Conservation (phyloP, 2,113 vertebrate genomes). For the Macroglossus sobrinus region DNA sequence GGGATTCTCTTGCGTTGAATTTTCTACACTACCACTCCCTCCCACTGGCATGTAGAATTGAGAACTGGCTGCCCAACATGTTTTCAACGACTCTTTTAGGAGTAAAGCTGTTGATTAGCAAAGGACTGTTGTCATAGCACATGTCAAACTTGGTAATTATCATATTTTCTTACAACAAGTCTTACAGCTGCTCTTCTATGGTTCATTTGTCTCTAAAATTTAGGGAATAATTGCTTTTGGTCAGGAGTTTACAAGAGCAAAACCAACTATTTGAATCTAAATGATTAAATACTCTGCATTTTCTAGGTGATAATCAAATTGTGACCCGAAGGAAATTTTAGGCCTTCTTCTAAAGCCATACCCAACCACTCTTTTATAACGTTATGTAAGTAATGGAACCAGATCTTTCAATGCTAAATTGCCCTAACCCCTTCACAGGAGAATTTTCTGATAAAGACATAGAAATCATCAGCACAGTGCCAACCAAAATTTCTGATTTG, state of each 20-base stretch:
- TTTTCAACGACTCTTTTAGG: conserved; percentile 43
- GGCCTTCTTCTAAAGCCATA: background rate
- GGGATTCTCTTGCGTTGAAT: conserved; percentile 57
- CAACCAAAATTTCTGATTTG: background rate
- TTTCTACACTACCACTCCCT: conserved; percentile 35
- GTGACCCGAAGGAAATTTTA: conserved; percentile 17
- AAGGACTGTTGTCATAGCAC: conserved; percentile 50
- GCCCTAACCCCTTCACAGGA: background rate
- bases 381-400: background rate
- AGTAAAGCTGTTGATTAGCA: conserved; percentile 63
- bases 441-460: background rate
- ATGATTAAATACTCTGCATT: conserved; percentile 54
- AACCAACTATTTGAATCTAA: conserved; percentile 7
- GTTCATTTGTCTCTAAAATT: conserved; percentile 63
- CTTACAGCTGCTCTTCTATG: conserved; percentile 64
- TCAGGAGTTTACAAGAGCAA: conserved; percentile 48
- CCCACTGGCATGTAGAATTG: conserved; percentile 23
- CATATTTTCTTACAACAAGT: conserved; percentile 65
- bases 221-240: conserved; percentile 64
- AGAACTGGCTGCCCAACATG: conserved; percentile 45
- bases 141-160: conserved; percentile 68
- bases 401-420: background rate
- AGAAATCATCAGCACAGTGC: background rate
- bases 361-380: conserved; percentile 1
- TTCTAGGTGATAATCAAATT: conserved; percentile 56